phyloP scores from a whole-genome alignment of 1,140 invertebrate species.

The Grapholita molesta region DNA sequence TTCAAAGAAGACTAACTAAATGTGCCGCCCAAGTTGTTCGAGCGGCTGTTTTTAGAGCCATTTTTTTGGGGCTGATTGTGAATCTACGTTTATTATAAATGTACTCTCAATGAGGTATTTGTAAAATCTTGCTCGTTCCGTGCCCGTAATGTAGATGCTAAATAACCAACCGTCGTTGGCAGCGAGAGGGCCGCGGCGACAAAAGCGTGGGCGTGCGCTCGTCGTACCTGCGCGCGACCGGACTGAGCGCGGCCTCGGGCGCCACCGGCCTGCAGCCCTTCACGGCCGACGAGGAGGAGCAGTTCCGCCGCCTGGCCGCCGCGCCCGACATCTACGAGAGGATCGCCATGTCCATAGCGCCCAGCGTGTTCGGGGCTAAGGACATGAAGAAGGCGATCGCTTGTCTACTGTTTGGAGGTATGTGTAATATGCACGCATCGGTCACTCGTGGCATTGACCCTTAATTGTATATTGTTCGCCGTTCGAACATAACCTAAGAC shows the following conservation, averaged over 20 bases:
- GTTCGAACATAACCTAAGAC: too few species aligned
- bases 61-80: too few species aligned
- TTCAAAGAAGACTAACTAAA: too few species aligned
- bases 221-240: slow-evolving; percentile 97
- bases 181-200: slow-evolving; percentile 87
- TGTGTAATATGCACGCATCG: too few species aligned
- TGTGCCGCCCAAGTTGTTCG: too few species aligned
- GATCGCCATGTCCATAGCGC: slow-evolving; percentile 95
- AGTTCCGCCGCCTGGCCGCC: slow-evolving; percentile 91
- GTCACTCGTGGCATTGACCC: too few species aligned
- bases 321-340: slow-evolving; percentile 93
- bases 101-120: too few species aligned
- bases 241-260: slow-evolving; percentile 91
- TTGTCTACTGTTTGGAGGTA: slow-evolving; percentile 93
- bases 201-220: slow-evolving; percentile 94
- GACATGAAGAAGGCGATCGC: slow-evolving; percentile 99
- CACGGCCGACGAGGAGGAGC: slow-evolving; percentile 93
- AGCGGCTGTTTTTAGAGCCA: too few species aligned
- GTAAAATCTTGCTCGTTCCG: too few species aligned
- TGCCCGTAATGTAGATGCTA: too few species aligned
- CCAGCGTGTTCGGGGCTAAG: slow-evolving; percentile 96
- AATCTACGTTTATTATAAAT: too few species aligned
- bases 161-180: slow-evolving; percentile 5
- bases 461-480: too few species aligned
- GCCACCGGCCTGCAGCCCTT: slow-evolving; percentile 82